Evolutionary conservation across 2,113 vertebrate species (phyloP), one percentile per base, ranked within the genome.

Genomic region (Halcyon malimbica): DNA sequence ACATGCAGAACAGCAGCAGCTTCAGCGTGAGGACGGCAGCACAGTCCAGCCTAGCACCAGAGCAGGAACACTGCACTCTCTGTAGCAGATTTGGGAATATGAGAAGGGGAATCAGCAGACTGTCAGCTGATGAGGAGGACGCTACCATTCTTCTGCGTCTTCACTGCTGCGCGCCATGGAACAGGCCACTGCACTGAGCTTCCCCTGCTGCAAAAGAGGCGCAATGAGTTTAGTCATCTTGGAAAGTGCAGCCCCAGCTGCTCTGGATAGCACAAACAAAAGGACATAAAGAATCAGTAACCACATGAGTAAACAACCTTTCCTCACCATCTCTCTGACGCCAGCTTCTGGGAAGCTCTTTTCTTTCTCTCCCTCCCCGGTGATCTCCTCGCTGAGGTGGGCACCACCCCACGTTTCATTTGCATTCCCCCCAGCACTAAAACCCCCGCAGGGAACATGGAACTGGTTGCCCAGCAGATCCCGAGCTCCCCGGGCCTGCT

Each of bases 71-170:
- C 35, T 3, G 90, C 19, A 0, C 41, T n/a, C 41, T 11, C 19
- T 1, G 25, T 31, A 65, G 75, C 79, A 65, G 59, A 3, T 39
- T 51, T 25, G 3, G 79, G 67, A 15, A 13, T 6, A 4, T 19
- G 76, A 48, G 67, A 39, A 35, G 0, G 2, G 59, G 35, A 35
- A 59, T 70, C 82, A 62, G 89, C 90, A 83, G 89, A 8, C 86
- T 70, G 89, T 87, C 95, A 89, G 94, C 95, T 95, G 94, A 89
- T 1, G 6, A 73, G 53, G 71, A 93, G 92, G 96, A 15, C 48
- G 53, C 71, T 81, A 59, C 93, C 96, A 92, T 57, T 73, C 16
- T 14, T 16, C 63, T 13, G 76, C 0, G 16, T 64, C 56, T 76
- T 18, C 53, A 2, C 19, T 9, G 59, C 88, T 9, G 1, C 0